These are phyloP conservation scores for Phocoena sinus DNA, from an alignment of 2,113 vertebrate genomes.

Conservation along the genomic window DNA sequence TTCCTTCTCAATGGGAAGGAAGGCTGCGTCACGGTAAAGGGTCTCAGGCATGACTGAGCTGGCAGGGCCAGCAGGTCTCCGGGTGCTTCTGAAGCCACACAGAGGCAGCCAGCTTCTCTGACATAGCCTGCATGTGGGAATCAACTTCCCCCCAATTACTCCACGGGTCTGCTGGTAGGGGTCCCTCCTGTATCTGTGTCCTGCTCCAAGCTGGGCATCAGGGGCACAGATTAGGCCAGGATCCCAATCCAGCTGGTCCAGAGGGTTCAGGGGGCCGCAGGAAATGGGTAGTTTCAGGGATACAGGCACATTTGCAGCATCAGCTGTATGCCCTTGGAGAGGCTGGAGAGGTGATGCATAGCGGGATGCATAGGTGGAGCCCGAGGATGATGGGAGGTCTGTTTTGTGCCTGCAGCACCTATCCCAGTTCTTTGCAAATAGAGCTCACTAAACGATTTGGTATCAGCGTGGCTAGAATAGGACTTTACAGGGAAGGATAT, in stretches of 20 bases:
- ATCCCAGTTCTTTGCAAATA: not conserved
- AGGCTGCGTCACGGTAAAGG: fast-evolving
- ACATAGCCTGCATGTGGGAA: not conserved
- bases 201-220: fast-evolving
- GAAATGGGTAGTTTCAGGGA: not conserved
- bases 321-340: not conserved
- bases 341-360: not conserved
- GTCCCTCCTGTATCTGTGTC: not conserved
- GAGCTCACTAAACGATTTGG: not conserved
- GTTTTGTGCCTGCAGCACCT: not conserved
- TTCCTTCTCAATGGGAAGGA: not conserved
- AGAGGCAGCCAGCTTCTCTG: not conserved
- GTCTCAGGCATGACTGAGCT: not conserved
- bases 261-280: not conserved
- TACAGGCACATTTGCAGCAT: fast-evolving
- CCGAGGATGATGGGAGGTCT: not conserved
- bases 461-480: not conserved
- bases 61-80: not conserved
- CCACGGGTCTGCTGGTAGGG: not conserved
- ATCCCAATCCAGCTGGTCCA: fast-evolving
- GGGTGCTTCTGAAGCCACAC: not conserved
- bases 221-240: not conserved
- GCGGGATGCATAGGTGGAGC: not conserved
- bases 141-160: not conserved
- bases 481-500: not conserved